These are phyloP conservation scores for Alviniconcha marisindica DNA, from an alignment of 1,140 invertebrate species.

Conservation along the genomic window DNA sequence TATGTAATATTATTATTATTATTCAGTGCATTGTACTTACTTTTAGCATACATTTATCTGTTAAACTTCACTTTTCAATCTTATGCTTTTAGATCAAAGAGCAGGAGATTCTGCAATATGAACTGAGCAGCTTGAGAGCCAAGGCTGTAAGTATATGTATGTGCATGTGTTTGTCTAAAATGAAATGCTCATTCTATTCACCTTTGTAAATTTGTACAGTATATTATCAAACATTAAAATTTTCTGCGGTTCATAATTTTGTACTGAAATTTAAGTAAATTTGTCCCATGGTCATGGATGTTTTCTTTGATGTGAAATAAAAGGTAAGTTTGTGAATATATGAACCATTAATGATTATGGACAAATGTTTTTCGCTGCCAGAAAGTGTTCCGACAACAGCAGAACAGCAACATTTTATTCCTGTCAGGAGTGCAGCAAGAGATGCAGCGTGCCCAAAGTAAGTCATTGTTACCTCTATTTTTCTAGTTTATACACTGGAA, in stretches of 20 bases:
- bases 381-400: constrained; percentile 36
- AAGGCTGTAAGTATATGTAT: constrained; percentile 31
- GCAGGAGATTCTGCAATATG: constrained; percentile 37
- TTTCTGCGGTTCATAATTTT: not conserved
- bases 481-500: not conserved
- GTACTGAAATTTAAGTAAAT: no score
- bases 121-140: constrained; percentile 27
- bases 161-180: not conserved
- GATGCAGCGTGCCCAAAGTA: constrained; percentile 35
- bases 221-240: not conserved
- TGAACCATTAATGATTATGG: no score
- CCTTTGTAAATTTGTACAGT: not conserved
- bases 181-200: not conserved
- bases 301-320: no score
- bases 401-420: constrained; percentile 41
- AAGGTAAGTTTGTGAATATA: no score
- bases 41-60: not conserved
- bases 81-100: constrained; percentile 35
- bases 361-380: constrained; percentile 31
- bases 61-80: not conserved
- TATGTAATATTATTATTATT: no score
- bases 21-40: not conserved
- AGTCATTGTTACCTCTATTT: not conserved
- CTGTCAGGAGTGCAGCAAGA: constrained; percentile 25
- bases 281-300: no score